Percentiles rank a stretch among this genome's conserved stretches.
phyloP scores from a whole-genome alignment of 2,797 vertebrate species.

The Gymnothorax javanicus region DNA sequence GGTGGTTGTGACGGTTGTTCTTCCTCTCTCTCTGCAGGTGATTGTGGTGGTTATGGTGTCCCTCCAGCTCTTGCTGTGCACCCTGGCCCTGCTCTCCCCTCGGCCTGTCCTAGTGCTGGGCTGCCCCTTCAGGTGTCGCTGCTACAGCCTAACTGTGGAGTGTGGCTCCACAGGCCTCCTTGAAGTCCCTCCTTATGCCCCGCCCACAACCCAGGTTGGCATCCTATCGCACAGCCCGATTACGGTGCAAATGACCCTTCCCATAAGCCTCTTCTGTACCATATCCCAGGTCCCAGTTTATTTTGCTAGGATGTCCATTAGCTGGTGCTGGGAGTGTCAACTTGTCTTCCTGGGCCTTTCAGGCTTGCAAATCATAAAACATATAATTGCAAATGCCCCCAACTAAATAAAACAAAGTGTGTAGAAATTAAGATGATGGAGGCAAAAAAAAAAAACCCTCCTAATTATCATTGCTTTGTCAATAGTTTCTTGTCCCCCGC shows the following conservation, averaged over 20 bases:
- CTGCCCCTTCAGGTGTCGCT: slow-evolving; percentile 81
- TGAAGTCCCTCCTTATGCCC: slow-evolving; percentile 76
- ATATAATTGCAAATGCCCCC: too few relatives aligned
- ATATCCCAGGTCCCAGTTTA: background rate
- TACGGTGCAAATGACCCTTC: background rate
- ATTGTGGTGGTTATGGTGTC: slow-evolving; percentile 68
- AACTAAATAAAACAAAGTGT: too few relatives aligned
- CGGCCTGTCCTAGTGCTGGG: slow-evolving; percentile 46
- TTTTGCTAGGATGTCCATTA: too few relatives aligned
- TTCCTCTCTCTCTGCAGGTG: slow-evolving; percentile 23
- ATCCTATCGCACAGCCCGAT: background rate
- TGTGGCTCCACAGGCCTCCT: slow-evolving; percentile 83
- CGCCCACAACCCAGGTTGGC: slow-evolving; percentile 81
- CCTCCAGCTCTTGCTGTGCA: slow-evolving; percentile 45
- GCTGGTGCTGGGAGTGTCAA: too few relatives aligned
- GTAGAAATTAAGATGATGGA: too few relatives aligned
- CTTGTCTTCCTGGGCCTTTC: too few relatives aligned
- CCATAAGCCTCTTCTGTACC: background rate
- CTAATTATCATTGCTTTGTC: too few relatives aligned
- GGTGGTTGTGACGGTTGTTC: background rate
- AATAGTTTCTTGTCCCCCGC: too few relatives aligned
- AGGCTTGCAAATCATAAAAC: too few relatives aligned
- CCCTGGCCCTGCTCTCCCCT: background rate
- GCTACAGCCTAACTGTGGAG: slow-evolving; percentile 90
- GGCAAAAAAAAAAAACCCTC: too few relatives aligned